Base-by-base conservation (phyloP, 2,113 vertebrate genomes). In the Peromyscus leucopus region DNA sequence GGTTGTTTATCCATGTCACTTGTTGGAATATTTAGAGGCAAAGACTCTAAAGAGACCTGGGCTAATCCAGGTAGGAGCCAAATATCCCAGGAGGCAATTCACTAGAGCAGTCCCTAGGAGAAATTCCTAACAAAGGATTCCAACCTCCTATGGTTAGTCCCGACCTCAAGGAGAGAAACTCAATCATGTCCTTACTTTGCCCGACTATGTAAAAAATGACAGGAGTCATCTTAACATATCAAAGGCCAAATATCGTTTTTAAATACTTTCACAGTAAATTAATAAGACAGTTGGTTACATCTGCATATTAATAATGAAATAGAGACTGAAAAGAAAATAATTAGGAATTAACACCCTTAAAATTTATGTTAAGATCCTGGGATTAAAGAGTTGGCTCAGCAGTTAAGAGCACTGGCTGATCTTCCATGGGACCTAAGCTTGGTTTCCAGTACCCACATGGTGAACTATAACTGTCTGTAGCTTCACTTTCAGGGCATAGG, bases 301-400 rank as follows among this genome's bases (percentile, higher is more conserved):
- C n/a, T n/a, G n/a, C n/a, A 72, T 87, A 80, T 82, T 80, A 83
- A 69, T 59, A 93, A 85, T 65, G 33, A 96, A 65, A 42, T 19
- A 88, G 61, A 61, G 87, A 82, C 2, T 67, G 51, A 82, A 83
- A 94, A 94, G 26, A 71, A 87, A 93, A 48, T 9, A 89, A 82
- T 65, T 55, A 71, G 63, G 39, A 82, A 79, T 74, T 65, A 16
- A 61, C 1, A 85, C 26, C 39, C 80, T 65, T 63, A 72, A 78
- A 75, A 94, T 75, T 91, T 75, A 85, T n/a, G 26, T 59, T 59
- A 39, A 59, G 36, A 59, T 39, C 55, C 36, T 24, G 13, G 55
- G 26, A 19, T 6, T 61, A 3, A 2, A 39, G 33, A 59, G 36
- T 39, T 57, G 36, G 21, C 79, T 83, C 33, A n/a, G 21, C 79